Evolutionary conservation across 2,113 vertebrate genomes (phyloP).

Genomic region (Danionella cerebrum): DNA sequence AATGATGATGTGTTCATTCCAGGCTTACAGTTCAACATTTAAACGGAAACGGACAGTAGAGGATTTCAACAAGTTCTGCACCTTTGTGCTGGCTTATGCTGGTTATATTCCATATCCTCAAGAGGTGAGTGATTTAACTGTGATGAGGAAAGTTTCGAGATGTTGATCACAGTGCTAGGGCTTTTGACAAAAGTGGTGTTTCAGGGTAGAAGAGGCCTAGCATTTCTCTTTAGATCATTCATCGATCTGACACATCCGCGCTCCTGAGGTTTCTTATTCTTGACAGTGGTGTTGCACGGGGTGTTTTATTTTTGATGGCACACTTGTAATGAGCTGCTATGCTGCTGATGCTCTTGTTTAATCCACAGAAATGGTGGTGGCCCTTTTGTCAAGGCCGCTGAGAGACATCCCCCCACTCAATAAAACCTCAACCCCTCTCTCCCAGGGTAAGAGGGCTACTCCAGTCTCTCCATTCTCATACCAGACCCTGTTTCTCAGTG

Average conservation of each 20-base stretch:
- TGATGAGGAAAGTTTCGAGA: neutral
- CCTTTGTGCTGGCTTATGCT: slow-evolving; percentile 92
- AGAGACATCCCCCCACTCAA: slow-evolving; percentile 33
- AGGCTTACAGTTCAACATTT: slow-evolving; percentile 79
- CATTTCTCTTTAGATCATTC: neutral
- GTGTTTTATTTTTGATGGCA: neutral
- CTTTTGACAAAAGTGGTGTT: neutral
- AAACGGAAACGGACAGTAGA: slow-evolving; percentile 85
- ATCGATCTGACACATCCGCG: neutral
- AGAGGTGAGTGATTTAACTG: slow-evolving; percentile 69
- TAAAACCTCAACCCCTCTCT: slow-evolving; percentile 34
- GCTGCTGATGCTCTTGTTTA: slow-evolving; percentile 39
- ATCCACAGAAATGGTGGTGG: slow-evolving; percentile 44
- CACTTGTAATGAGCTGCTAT: slow-evolving; percentile 7
- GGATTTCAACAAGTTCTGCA: slow-evolving; percentile 98
- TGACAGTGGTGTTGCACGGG: slow-evolving; percentile 2
- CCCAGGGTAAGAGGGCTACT: slow-evolving; percentile 46
- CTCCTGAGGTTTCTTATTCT: slow-evolving; percentile 8
- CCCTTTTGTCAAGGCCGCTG: slow-evolving; percentile 40
- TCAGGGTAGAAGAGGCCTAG: neutral
- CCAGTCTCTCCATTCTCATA: slow-evolving; percentile 40
- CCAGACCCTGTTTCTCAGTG: slow-evolving; percentile 23
- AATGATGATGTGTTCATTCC: neutral
- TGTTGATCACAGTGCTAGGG: neutral
- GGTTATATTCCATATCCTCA: slow-evolving; percentile 95